Evolutionary conservation across 1,140 invertebrate species (phyloP).

Genomic region (Chlorops oryzae): DNA sequence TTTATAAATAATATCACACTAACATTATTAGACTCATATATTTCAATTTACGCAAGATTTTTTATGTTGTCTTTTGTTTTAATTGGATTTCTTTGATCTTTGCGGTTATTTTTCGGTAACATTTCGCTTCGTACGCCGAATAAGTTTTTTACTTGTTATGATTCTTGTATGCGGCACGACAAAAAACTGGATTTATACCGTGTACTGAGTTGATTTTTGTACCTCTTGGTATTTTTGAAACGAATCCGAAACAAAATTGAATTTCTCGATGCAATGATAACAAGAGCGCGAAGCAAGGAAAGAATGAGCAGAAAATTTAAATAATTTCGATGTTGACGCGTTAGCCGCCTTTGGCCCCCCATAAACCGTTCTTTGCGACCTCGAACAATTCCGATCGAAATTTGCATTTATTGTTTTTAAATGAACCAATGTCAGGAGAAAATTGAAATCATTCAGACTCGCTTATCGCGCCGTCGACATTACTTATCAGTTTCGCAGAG

Average conservation of each 20-base stretch:
- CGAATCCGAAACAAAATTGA: constrained; percentile 45
- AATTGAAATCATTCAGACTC: no score
- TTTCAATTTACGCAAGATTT: constrained; percentile 2
- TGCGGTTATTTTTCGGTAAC: background rate
- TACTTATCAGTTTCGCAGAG: no score
- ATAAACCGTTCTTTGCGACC: no score
- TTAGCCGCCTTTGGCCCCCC: constrained; percentile 45
- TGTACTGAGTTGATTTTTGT: constrained; percentile 27
- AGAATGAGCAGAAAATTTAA: constrained; percentile 46
- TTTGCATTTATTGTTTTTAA: no score
- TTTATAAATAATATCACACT: no score
- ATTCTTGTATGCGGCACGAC: no score
- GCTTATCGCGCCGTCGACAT: no score
- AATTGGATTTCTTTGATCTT: constrained; percentile 2
- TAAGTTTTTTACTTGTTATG: no score
- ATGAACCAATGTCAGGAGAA: no score
- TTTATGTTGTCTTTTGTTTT: background rate
- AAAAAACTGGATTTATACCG: no score
- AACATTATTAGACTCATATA: constrained; percentile 22
- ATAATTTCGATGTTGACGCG: constrained; percentile 47
- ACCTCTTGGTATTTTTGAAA: constrained; percentile 43
- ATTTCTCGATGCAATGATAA: constrained; percentile 38
- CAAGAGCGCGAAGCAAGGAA: constrained; percentile 39
- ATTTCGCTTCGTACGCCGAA: no score
- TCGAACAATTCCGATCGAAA: no score